These are phyloP conservation scores for Poecilobothrus nobilitatus DNA, from an alignment of 2,888 invertebrate genomes.

Conservation along the genomic window DNA sequence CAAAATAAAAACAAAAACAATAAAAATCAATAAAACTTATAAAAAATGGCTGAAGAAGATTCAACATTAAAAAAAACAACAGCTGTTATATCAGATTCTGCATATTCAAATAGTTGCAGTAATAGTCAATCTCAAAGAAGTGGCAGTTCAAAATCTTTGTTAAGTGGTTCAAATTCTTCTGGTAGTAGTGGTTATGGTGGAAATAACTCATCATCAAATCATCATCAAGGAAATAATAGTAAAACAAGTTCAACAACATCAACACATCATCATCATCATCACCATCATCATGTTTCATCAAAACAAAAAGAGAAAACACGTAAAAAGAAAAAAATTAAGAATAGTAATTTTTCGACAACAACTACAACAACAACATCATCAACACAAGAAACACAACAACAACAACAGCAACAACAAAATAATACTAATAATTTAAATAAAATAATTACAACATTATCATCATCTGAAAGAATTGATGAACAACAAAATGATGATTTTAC, in stretches of 20 bases:
- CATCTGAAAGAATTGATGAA: not conserved
- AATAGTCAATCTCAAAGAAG: constrained; percentile 75
- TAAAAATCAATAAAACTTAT: not conserved
- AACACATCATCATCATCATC: constrained; percentile 34
- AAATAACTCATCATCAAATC: constrained; percentile 47
- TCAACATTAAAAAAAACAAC: not conserved
- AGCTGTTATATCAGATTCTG: constrained; percentile 59
- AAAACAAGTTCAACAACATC: constrained; percentile 28
- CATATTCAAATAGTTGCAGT: constrained; percentile 72
- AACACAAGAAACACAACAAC: not conserved
- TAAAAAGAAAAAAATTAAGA: constrained; percentile 53
- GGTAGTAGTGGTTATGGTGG: constrained; percentile 75
- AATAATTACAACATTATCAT: not conserved
- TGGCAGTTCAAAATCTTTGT: constrained; percentile 68
- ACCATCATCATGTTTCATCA: constrained; percentile 32
- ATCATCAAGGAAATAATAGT: constrained; percentile 35
- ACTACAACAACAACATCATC: constrained; percentile 11
- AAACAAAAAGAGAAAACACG: constrained; percentile 52
- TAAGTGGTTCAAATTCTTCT: constrained; percentile 66
- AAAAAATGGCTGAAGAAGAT: not conserved
- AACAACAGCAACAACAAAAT: no score
- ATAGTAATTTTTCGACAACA: constrained; percentile 23
- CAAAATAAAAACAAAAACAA: no score
- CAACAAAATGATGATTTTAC: not conserved
- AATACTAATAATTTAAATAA: not conserved